Evolutionary conservation across 2,888 invertebrate species (phyloP), one percentile per base, ranked within the genome.

Genomic region (Chaetoderma sp.): DNA sequence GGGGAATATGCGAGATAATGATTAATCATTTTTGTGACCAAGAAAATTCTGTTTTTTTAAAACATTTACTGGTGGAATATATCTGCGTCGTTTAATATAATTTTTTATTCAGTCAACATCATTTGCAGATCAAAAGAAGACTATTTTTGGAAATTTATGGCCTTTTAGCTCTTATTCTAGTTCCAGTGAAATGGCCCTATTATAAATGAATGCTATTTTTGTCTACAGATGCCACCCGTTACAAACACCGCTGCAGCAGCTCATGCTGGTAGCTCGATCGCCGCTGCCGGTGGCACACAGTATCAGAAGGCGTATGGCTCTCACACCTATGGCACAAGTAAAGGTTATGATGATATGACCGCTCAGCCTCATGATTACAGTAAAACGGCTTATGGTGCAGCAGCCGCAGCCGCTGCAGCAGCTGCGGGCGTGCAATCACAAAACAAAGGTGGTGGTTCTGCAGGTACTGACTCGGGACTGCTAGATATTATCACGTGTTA

Each of bases 241-340:
- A 92, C 92, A 52, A 93, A 92, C 63, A 75, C 80, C 80, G 91
- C n/a, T n/a, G n/a, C n/a, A n/a, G 52, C 52, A 30, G 52, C 92
- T 57, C 90, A 90, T 81, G 90, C 90, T 39, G 90, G 81, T 32
- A 80, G 90, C 23, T 91, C 91, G 73, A n/a, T n/a, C n/a, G n/a
- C n/a, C n/a, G n/a, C n/a, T n/a, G n/a, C n/a, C n/a, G 87, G 86
- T 45, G 91, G 90, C 78, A 91, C 91, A 21, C 92, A 93, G 87
- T 92, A 91, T 84, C 90, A 84, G 72, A 86, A 86, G 69, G 67
- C 73, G 6, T 79, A 78, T 68, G 82, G 79, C 54, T 80, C 84
- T 56, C 84, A 85, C 68, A 79, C 82, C 25, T 86, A 86, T 74
- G 83, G 80, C 72, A 78, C 83, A 63, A 81, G 83, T 68, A 80